Evolutionary conservation across 1,140 invertebrate species (phyloP), one percentile per base, ranked within the genome.

Genomic region (Drosophila takahashii): DNA sequence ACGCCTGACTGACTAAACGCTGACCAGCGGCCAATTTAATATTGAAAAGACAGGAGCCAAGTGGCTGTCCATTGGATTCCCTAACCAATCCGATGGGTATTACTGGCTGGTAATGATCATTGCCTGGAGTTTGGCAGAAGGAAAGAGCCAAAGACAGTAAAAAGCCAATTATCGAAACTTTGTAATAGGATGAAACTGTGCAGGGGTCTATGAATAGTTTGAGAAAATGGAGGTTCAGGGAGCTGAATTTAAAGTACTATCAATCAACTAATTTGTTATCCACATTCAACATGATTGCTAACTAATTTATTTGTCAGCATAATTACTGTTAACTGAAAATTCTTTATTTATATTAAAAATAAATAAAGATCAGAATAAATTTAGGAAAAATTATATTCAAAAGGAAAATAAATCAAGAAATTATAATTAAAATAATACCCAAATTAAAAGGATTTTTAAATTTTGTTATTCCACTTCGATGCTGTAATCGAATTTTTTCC

Each of bases 1-100:
- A 87, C 84, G 84, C 79, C 72, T 89, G 77, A 77, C 84, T 87
- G 83, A 84, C 84, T 89, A 83, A 87, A 89, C 83, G 83, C 48
- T 87, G 74, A 86, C 81, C 81, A 81, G 74, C 67, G 58, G 69
- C 69, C 77, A 77, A 84, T 79, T 83, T 84, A 58, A 79, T 79
- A 79, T 52, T 64, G 53, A 70, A 62, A 77, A 79, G 51, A 62
- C 52, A 42, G 50, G 26, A 54, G 75, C 66, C 81, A 70, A 64
- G 70, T 85, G 72, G 44, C 72, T 64, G 58, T 73, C 51, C 64
- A 79, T 71, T 65, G 47, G 65, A 86, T 84, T 57, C 77, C 59
- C 81, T 77, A 36, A 76, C 47, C 39, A 34, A 59, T 42, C 59
- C 27, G 32, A 26, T 41, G 59, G 58, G 47, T 36, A 59, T 34